phyloP scores from a whole-genome alignment of 2,888 invertebrate genomes.

The Cosmorhoe ocellata region DNA sequence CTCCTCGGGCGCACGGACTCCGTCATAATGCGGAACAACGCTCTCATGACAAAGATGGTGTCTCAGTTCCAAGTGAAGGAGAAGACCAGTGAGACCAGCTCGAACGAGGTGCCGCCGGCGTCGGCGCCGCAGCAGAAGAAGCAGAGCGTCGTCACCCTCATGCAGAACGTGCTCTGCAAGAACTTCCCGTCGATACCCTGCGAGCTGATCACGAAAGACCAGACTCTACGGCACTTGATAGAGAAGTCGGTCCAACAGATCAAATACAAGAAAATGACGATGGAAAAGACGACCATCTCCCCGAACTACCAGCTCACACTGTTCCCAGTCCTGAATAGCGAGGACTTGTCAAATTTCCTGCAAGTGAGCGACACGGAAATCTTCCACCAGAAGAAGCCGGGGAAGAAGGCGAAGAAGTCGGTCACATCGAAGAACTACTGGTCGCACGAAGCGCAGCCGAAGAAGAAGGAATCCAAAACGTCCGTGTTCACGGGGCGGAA shows the following conservation, averaged over 20 bases:
- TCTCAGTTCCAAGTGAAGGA: conserved; percentile 66
- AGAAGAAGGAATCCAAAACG: conserved; percentile 37
- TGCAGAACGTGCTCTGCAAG: conserved; percentile 68
- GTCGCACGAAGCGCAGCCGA: conserved; percentile 33
- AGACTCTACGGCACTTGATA: conserved; percentile 55
- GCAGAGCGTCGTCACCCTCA: conserved; percentile 47
- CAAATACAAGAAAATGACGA: conserved; percentile 51
- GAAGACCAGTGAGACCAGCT: conserved; percentile 30
- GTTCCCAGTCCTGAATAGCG: conserved; percentile 61
- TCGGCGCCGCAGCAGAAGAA: conserved; percentile 21
- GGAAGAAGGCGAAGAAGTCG: conserved; percentile 24
- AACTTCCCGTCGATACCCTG: conserved; percentile 71
- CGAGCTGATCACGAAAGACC: conserved; percentile 58
- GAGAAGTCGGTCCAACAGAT: conserved; percentile 66
- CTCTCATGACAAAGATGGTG: conserved; percentile 68
- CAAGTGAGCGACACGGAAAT: conserved; percentile 46
- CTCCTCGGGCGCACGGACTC: conserved; percentile 34
- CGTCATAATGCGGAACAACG: conserved; percentile 67
- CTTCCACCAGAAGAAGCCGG: conserved; percentile 29
- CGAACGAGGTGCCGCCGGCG: conserved; percentile 11
- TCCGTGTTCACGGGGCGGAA: conserved; percentile 52
- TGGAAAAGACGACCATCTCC: conserved; percentile 48
- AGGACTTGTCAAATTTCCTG: conserved; percentile 60
- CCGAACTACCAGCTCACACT: conserved; percentile 47
- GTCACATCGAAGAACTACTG: conserved; percentile 30